Percentiles rank a stretch among this genome's conserved stretches.
phyloP scores from a whole-genome alignment of 2,113 vertebrate species.

The Mobula birostris region DNA sequence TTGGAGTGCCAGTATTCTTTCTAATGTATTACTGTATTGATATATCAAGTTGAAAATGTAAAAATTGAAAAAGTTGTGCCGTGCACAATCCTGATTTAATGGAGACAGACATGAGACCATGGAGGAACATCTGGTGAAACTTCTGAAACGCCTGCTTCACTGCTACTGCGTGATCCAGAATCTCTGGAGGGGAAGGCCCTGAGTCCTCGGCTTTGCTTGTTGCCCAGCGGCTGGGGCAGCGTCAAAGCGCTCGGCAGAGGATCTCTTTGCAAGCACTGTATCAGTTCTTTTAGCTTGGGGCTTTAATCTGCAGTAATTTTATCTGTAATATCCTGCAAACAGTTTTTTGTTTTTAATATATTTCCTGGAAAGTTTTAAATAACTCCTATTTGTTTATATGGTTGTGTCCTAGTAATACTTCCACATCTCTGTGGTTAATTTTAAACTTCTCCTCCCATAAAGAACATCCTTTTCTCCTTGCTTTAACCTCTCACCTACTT shows the following conservation, averaged over 20 bases:
- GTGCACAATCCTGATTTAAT: too few relatives aligned
- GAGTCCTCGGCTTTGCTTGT: too few relatives aligned
- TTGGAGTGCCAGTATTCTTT: neutral
- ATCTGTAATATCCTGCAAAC: neutral
- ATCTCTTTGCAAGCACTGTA: neutral
- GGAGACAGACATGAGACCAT: too few relatives aligned
- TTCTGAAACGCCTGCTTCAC: too few relatives aligned
- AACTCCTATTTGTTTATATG: neutral
- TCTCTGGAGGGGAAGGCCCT: too few relatives aligned
- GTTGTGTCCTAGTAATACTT: neutral
- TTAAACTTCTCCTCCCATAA: neutral
- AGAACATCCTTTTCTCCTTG: neutral
- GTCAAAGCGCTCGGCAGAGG: too few relatives aligned
- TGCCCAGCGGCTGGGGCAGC: too few relatives aligned
- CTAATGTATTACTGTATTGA: neutral
- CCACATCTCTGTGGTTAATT: neutral
- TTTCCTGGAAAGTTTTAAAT: neutral
- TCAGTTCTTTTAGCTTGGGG: neutral
- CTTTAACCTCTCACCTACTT: constrained; percentile 24
- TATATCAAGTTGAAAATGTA: neutral
- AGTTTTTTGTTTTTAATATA: too few relatives aligned
- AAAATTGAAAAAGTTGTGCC: too few relatives aligned
- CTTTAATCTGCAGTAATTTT: neutral
- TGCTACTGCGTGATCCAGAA: too few relatives aligned
- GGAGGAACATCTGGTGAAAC: too few relatives aligned